Evolutionary conservation across 2,113 vertebrate species (phyloP).

Genomic region (Alethe castanea): DNA sequence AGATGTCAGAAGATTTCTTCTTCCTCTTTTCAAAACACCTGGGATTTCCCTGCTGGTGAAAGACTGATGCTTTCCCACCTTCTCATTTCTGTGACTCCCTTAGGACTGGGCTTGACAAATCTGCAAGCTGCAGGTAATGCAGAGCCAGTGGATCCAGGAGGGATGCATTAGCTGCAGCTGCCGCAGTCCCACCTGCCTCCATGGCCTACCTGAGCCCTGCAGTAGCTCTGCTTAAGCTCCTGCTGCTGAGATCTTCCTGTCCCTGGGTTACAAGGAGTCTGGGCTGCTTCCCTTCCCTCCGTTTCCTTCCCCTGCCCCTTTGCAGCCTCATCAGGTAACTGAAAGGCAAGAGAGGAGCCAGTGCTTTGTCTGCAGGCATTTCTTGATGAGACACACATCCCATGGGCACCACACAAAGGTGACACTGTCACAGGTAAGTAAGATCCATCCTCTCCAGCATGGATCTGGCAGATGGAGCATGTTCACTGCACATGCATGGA

Average conservation of each 20-base stretch:
- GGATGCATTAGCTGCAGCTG: neutral
- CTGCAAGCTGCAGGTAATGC: neutral
- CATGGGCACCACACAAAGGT: neutral
- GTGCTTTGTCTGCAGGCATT: neutral
- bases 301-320: neutral
- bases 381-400: neutral
- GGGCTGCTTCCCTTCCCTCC: neutral
- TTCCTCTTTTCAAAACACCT: neutral
- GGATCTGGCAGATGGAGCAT: neutral
- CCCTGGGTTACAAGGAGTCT: neutral
- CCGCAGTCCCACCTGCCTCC: neutral
- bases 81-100: neutral
- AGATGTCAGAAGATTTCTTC: neutral
- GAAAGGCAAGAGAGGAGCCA: neutral
- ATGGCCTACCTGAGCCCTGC: neutral
- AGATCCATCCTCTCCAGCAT: neutral
- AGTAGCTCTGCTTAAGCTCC: neutral
- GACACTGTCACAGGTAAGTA: rapidly evolving
- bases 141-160: neutral
- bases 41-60: neutral
- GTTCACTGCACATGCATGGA: rapidly evolving
- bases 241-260: neutral
- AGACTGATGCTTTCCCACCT: neutral
- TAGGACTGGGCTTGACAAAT: neutral
- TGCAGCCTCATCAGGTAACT: neutral